Conservation (phyloP, 2,888 invertebrate species). For the Theretra japonica region DNA sequence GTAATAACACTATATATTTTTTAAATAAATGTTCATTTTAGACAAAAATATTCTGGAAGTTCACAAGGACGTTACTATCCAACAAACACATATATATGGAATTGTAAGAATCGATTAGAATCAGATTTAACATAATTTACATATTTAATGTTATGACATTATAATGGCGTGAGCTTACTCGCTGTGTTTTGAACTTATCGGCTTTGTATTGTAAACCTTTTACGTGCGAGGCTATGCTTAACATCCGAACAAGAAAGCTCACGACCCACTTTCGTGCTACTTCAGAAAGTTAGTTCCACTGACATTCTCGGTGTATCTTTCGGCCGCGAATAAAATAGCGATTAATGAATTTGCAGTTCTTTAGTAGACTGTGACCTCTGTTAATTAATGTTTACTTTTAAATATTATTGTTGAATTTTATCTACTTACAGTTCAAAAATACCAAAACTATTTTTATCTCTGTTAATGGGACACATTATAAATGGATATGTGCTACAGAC, state of each 20-base stretch:
- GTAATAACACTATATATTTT: not conserved
- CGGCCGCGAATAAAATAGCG: not conserved
- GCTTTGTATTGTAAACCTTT: constrained; percentile 33
- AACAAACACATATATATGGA: constrained; percentile 26
- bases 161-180: constrained; percentile 37
- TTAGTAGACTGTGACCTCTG: not conserved
- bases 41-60: not conserved
- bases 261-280: constrained; percentile 28
- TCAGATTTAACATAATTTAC: constrained; percentile 41
- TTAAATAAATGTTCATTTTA: not conserved
- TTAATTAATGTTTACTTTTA: not conserved
- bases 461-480: too few species aligned
- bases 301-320: constrained; percentile 7
- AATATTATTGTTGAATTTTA: too few species aligned
- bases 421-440: too few species aligned
- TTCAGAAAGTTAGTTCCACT: constrained; percentile 21
- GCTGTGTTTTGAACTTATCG: constrained; percentile 37
- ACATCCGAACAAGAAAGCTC: constrained; percentile 37
- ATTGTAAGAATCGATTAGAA: constrained; percentile 35
- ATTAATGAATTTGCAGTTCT: not conserved
- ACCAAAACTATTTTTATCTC: too few species aligned
- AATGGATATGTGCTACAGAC: too few species aligned
- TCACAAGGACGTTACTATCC: not conserved
- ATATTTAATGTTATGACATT: constrained; percentile 46
- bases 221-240: constrained; percentile 6